Base-by-base conservation (phyloP, 2,888 invertebrate genomes). In the Synergus laeviventris region DNA sequence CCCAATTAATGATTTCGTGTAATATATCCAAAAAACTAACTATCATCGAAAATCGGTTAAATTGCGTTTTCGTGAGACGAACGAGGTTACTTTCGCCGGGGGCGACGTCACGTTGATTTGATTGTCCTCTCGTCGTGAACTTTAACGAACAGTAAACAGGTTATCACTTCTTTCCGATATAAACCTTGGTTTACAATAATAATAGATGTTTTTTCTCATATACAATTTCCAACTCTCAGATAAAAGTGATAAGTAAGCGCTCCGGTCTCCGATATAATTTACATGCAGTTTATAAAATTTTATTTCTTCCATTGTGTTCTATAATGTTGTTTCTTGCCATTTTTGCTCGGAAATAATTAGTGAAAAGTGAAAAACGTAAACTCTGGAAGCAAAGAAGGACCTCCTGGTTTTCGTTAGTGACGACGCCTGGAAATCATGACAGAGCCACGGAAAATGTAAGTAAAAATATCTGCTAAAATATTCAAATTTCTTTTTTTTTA, bases 361-460 rank as follows among this genome's bases (percentile, higher is more conserved):
- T 24, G 24, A 70, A 18, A 45, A 39, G 64, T 64, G 64, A n/a
- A 8, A 70, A 49, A 49, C 24, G 49, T 45, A 18, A 70, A 70
- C 36, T 62, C 62, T 62, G 70, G 31, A 70, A 45, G n/a, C 70
- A 36, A 49, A 24, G 0, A 31, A 31, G 5, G 31, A 31, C 4
- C 31, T 31, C 16, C 5, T 36, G 12, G 49, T 70, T n/a, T 45
- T 11, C 14, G 12, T n/a, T 14, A 70, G 9, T n/a, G 31, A 49
- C 49, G 31, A 49, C 45, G 9, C 24, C 31, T 11, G 31, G n/a
- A 31, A 24, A 49, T 45, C 45, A 70, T 70, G 70, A 70, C 70
- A 36, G 70, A 70, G 16, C 70, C 49, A 1, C 12, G 70, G n/a
- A 70, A 70, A 70, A 70, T 70, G 70, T 70, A n/a, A 70, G 70